Evolutionary conservation across 2,113 vertebrate species (phyloP), one percentile per base, ranked within the genome.

Genomic region (Planiliza haematocheilus): DNA sequence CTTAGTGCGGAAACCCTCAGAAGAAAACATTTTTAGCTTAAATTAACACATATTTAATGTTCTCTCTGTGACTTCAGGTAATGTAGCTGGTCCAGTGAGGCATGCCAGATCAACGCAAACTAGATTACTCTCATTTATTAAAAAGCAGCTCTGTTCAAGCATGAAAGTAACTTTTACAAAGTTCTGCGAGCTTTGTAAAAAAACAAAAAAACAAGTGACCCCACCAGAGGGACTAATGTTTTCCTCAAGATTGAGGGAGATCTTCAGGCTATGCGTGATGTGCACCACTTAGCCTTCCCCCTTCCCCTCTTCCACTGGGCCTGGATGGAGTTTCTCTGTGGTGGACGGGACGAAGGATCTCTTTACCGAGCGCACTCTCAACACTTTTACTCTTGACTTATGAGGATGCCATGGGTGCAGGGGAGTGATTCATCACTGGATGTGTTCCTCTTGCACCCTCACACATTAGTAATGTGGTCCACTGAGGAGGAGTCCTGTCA

Each of bases 401-500:
- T 94, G 94, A 94, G 92, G 92, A 92, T 91, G 93, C 90, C 92
- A 91, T 82, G 85, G 87, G 81, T 90, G 81, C 86, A 77, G 85
- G 84, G 88, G 88, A 89, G 93, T 90, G 91, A 95, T 95, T 94
- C 92, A 94, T 95, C 94, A 95, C 85, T 37, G 79, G 86, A 86
- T 86, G 83, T 75, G 89, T 87, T 92, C 91, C 87, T 89, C 88
- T 87, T 78, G 89, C 85, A 90, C 91, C 79, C 88, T 79, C 85
- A 92, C 93, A 92, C 93, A 94, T 94, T 93, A 93, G 93, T 93
- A 94, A 95, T 93, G 93, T 91, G 93, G 91, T 94, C 93, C 93
- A 59, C 87, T 64, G 93, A 94, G 93, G 93, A 94, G 88, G 78
- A 87, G 75, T 82, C 89, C 93, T 95, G 93, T 94, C 93, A 94